These are phyloP conservation scores for Taurulus bubalis DNA, from an alignment of 2,113 vertebrate genomes.

Conservation along the genomic window DNA sequence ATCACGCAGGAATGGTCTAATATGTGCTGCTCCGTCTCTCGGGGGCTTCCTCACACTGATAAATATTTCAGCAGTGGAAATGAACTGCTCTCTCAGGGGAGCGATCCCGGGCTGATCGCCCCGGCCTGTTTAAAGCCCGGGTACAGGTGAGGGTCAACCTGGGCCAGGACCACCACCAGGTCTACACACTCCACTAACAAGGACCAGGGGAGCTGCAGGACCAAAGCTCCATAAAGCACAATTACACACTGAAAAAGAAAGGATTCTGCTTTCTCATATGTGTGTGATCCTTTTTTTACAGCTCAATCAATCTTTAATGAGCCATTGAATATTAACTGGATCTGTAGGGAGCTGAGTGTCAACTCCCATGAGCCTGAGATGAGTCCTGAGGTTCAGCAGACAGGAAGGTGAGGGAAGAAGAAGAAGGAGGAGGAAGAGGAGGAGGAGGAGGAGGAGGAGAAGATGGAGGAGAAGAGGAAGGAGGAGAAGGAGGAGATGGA, in stretches of 20 bases:
- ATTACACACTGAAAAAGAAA: constrained; percentile 78
- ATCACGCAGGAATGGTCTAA: constrained; percentile 50
- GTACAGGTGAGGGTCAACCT: constrained; percentile 30
- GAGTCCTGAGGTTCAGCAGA: constrained; percentile 67
- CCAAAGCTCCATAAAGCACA: constrained; percentile 74
- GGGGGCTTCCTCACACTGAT: constrained; percentile 72
- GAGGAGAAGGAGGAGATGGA: too few relatives aligned
- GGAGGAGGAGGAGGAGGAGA: too few relatives aligned
- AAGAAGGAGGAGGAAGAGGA: too few relatives aligned
- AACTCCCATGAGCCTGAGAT: constrained; percentile 77
- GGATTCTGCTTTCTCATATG: constrained; percentile 75
- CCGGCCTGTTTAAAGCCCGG: constrained; percentile 70
- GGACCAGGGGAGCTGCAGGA: constrained; percentile 68
- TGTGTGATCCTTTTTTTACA: constrained; percentile 61
- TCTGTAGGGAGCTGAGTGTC: constrained; percentile 77
- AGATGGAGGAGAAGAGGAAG: too few relatives aligned
- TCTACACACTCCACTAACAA: constrained; percentile 62
- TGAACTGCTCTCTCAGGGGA: constrained; percentile 81
- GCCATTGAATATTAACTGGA: constrained; percentile 86
- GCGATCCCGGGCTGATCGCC: constrained; percentile 78
- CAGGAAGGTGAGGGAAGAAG: constrained; percentile 36
- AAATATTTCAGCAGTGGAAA: constrained; percentile 85
- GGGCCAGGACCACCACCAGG: constrained; percentile 17
- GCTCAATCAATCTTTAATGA: constrained; percentile 86
- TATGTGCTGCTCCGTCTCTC: constrained; percentile 67